A percentile compares a stretch with the other conserved stretches of the same genome.
These are phyloP conservation scores for Lordiphosa andalusiaca DNA, from an alignment of 2,888 invertebrate species.

Conservation along the genomic window DNA sequence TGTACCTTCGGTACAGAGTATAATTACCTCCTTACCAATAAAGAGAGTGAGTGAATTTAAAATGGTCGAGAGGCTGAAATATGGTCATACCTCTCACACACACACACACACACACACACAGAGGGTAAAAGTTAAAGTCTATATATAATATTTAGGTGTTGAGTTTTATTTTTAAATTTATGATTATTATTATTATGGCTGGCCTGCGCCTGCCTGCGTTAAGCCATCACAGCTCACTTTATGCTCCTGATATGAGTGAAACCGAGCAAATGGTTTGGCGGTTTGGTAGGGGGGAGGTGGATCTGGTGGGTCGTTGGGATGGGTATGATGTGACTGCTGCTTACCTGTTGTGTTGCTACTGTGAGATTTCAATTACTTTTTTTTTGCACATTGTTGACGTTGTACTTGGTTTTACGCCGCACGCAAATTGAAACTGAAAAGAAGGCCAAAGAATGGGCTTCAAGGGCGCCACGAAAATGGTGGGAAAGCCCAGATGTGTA, in stretches of 20 bases:
- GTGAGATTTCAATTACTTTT: conserved; percentile 62
- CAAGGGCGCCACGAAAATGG: no score
- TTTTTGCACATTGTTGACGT: conserved; percentile 53
- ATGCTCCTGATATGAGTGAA: background rate
- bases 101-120: no score
- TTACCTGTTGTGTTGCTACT: conserved; percentile 34
- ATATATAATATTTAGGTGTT: conserved; percentile 9
- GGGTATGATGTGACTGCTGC: background rate
- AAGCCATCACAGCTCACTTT: conserved; percentile 4
- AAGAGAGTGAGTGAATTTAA: no score
- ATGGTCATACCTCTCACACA: no score
- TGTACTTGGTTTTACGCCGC: conserved; percentile 27
- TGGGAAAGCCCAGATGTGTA: background rate
- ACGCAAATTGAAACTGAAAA: conserved; percentile 43
- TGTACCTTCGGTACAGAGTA: no score
- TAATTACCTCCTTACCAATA: no score
- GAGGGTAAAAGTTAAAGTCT: no score
- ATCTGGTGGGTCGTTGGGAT: background rate
- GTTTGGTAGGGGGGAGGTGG: background rate
- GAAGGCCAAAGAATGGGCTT: conserved; percentile 3
- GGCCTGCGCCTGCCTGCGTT: background rate
- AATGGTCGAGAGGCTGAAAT: no score
- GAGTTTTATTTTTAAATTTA: conserved; percentile 21
- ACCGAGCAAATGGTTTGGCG: background rate
- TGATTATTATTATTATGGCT: conserved; percentile 32